Evolutionary conservation across 2,888 invertebrate species (phyloP), one percentile per base, ranked within the genome.

Genomic region (Lissonota sp.): DNA sequence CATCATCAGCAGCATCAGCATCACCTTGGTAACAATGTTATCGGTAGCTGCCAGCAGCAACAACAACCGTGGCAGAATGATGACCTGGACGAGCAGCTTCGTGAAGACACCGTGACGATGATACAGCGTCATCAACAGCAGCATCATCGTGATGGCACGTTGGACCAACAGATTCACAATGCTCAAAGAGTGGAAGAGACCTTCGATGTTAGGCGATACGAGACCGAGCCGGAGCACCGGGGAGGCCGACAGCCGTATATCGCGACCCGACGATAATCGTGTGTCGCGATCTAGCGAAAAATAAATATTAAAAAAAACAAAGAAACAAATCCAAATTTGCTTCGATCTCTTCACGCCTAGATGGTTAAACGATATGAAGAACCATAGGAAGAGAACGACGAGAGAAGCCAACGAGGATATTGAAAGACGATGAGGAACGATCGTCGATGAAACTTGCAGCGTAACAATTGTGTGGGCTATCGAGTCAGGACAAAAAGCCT

Each of bases 201-300:
- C 55, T 84, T 81, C 76, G 82, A 82, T 72, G 69, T 53, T 77
- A 81, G 88, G 87, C 84, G 83, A 84, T 80, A 80, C 82, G 89
- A 86, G 89, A 86, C 88, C 88, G 84, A 85, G 83, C 85, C 86
- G 85, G 85, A 85, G 78, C 84, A 86, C 84, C 86, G 90, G 90
- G 90, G 89, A 89, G 90, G 90, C 90, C 86, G 85, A 73, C 82
- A 83, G 84, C 83, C 84, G 83, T 83, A 80, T 71, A 62, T 84
- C 84, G 26, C 26, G 26, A 26, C 26, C 1, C 26, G 26, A 26
- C 26, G 26, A 26, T 26, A 26, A 26, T 26, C 26, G 26, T 3
- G 26, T 3, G 78, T 72, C 77, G 82, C 70, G 83, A 83, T 82
- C 58, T 80, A 82, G 83, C 82, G 80, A 69, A 82, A 80, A 73